These are phyloP conservation scores for Rhopalosiphum nymphaeae DNA, from an alignment of 2,888 invertebrate genomes.

Conservation along the genomic window DNA sequence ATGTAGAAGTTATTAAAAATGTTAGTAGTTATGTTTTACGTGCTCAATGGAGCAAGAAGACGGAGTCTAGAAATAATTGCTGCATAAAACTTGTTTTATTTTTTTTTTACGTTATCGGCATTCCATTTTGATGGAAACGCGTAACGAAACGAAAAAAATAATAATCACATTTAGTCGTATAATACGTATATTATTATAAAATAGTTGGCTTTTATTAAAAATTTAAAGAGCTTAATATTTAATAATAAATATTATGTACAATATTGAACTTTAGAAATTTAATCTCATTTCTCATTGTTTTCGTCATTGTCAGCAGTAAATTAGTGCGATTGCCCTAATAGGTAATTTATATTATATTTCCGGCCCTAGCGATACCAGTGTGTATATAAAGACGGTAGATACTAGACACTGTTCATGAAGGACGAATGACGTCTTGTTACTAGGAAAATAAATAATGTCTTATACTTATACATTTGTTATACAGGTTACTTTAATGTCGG, in stretches of 20 bases:
- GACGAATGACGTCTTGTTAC: background rate
- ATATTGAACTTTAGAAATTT: background rate
- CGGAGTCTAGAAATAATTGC: background rate
- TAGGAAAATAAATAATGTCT: background rate
- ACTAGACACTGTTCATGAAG: background rate
- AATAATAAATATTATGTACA: no score
- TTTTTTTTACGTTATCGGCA: background rate
- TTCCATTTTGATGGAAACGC: conserved; percentile 1
- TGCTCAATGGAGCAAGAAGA: background rate
- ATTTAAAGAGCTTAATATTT: background rate
- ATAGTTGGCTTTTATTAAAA: background rate
- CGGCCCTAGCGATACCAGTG: background rate
- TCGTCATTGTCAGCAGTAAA: background rate
- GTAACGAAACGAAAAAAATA: background rate
- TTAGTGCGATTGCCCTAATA: background rate
- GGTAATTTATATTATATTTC: background rate
- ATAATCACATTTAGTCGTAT: background rate
- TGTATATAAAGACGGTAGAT: background rate
- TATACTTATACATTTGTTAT: background rate
- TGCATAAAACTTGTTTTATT: conserved; percentile 1
- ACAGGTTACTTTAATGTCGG: background rate
- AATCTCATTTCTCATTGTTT: background rate
- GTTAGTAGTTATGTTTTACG: background rate
- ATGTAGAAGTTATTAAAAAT: background rate
- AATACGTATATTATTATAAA: background rate